Evolutionary conservation across 30 jellyfish, hydroid and myxozoan species (phyloP).

Genomic region (Hydra vulgaris): DNA sequence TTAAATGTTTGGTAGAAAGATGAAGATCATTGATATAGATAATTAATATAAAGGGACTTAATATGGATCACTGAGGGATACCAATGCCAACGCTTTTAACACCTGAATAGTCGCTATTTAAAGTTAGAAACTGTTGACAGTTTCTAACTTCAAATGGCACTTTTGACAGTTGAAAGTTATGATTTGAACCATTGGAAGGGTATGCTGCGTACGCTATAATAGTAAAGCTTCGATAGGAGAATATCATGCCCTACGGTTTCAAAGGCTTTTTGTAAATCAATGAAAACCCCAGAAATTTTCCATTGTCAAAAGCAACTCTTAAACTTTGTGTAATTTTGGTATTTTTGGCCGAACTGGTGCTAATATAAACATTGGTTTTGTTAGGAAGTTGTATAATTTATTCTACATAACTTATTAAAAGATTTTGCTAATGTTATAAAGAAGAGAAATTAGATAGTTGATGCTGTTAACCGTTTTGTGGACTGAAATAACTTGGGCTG

Average conservation of each 20-base stretch:
- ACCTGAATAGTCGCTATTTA: neutral
- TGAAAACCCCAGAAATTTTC: neutral
- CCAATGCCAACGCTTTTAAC: neutral
- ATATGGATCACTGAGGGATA: slow-evolving; percentile 11
- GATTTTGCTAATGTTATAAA: neutral
- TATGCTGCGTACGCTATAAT: slow-evolving; percentile 4
- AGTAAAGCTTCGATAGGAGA: slow-evolving; percentile 1
- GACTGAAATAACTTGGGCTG: neutral
- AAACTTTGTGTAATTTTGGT: neutral
- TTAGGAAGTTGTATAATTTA: neutral
- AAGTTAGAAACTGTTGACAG: neutral
- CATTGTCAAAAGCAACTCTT: slow-evolving; percentile 2
- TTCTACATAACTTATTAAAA: neutral
- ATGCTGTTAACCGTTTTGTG: neutral
- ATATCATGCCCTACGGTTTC: neutral
- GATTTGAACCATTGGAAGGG: neutral
- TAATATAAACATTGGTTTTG: neutral
- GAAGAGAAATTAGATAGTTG: neutral
- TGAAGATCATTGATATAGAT: slow-evolving; percentile 16
- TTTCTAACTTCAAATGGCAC: too few relatives aligned
- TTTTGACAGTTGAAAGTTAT: slow-evolving; percentile 13
- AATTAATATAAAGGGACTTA: slow-evolving; percentile 3
- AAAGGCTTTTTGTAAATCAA: slow-evolving; percentile 6
- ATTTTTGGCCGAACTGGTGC: neutral
- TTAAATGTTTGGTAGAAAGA: neutral